Evolutionary conservation across 2,113 vertebrate genomes (phyloP).

Genomic region (Bambusicola thoracicus): DNA sequence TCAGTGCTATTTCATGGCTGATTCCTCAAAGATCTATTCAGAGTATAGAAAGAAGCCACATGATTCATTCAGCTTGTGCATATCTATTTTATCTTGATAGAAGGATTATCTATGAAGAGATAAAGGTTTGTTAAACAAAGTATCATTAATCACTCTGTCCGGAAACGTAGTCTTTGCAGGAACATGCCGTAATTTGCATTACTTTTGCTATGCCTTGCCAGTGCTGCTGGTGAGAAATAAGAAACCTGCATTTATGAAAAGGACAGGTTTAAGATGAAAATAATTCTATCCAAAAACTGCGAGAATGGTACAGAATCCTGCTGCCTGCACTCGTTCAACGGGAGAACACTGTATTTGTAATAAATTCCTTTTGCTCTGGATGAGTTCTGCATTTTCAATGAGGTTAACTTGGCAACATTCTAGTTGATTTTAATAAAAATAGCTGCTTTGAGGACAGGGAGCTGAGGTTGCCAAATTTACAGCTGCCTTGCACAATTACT

Average conservation of each 20-base stretch:
- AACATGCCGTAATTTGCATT: slow-evolving; percentile 72
- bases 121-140: slow-evolving; percentile 75
- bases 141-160: slow-evolving; percentile 76
- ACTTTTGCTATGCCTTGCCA: slow-evolving; percentile 63
- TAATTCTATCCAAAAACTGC: slow-evolving; percentile 71
- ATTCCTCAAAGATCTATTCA: slow-evolving; percentile 61
- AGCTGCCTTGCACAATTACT: slow-evolving; percentile 85
- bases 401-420: slow-evolving; percentile 85
- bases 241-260: slow-evolving; percentile 70
- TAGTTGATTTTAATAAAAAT: slow-evolving; percentile 89
- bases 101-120: slow-evolving; percentile 55
- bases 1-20: slow-evolving; percentile 37
- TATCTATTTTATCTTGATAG: slow-evolving; percentile 54
- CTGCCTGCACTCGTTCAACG: slow-evolving; percentile 73
- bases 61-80: slow-evolving; percentile 64
- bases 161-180: slow-evolving; percentile 68
- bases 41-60: slow-evolving; percentile 35
- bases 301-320: slow-evolving; percentile 72
- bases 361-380: slow-evolving; percentile 86
- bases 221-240: slow-evolving; percentile 65
- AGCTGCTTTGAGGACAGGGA: slow-evolving; percentile 85
- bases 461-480: slow-evolving; percentile 87
- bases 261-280: slow-evolving; percentile 72
- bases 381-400: slow-evolving; percentile 85
- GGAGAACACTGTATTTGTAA: slow-evolving; percentile 85